Base-by-base conservation (phyloP, 2,888 invertebrate species). In the Liodrosophila aerea region DNA sequence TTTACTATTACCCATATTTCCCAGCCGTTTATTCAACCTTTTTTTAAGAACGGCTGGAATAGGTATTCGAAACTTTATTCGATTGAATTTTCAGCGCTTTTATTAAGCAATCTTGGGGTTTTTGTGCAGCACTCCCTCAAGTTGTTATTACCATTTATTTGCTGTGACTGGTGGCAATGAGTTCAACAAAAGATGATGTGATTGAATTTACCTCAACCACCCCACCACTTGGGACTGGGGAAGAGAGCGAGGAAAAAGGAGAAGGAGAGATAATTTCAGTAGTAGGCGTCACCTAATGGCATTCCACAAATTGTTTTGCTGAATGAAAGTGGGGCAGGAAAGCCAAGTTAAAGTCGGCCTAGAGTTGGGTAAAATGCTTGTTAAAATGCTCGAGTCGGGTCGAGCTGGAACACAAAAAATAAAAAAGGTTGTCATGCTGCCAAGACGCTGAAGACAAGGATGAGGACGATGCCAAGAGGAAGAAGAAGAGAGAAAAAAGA, bases 271-370 rank as follows among this genome's bases (percentile, higher is more conserved):
- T 85, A 81, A 84, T 84, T 78, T 84, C 51, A 58, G 59, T 64
- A 62, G 74, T 59, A 73, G 86, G 83, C 84, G 85, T 86, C 86
- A 73, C 72, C 77, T 77, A 84, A 84, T 84, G 82, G 86, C 78
- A 86, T 84, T 86, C 85, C 82, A 65, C 73, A 84, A 85, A 84
- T 83, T 85, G 81, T 80, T 22, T 85, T 82, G 73, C 57, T 63
- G 69, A 57, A 73, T 63, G 62, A 57, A 67, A 65, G 76, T 64
- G 61, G 45, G 61, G 66, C 50, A 39, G 29, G 44, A 47, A 54
- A 62, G 52, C 50, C 50, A 68, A 51, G 39, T 46, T 34, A 53
- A 51, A 54, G 62, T 31, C 41, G 67, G 43, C 45, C 52, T 41
- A 44, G 49, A 62, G 40, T 36, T 40, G 56, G 61, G 66, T 60